Evolutionary conservation across 2,113 vertebrate species (phyloP), one percentile per base, ranked within the genome.

Genomic region (Eulacestoma nigropectus): DNA sequence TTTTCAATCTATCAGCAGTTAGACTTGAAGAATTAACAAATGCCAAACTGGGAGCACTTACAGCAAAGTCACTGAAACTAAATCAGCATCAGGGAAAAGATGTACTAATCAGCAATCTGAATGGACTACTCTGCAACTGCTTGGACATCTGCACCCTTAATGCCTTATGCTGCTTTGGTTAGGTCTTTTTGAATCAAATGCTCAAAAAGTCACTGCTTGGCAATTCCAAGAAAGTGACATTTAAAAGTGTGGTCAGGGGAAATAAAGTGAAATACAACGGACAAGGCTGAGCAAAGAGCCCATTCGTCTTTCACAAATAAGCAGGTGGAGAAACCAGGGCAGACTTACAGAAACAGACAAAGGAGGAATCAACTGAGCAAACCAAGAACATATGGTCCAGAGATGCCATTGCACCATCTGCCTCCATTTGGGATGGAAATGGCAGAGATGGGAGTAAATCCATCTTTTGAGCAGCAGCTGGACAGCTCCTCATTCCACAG

Each of bases 251-350:
- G 11, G 72, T n/a, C 72, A 49, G 56, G 47, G 79, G 49, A 95
- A 93, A 91, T 37, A 83, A 62, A 92, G 42, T 30, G 35, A 91
- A 77, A 78, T 78, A 13, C 42, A 81, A 19, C 73, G 88, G 82
- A 65, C 22, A 77, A 63, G 47, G 57, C 29, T 57, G 53, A 87
- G 65, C 69, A 62, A 35, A 79, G 52, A 88, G 33, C 52, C 29
- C 44, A 56, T 96, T 76, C 59, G 50, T 93, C 87, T 90, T 50
- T 23, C 41, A 62, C 72, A 93, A 96, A 92, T 6, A 26, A 95
- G 56, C 85, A 92, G 90, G 90, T 93, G 75, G 76, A 89, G 68
- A 81, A 94, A 72, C 6, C 79, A 78, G 64, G 32, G 68, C 68
- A 53, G 73, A 70, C 67, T 90, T 42, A 56, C 55, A 90, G 47